Evolutionary conservation across 2,888 invertebrate species (phyloP), one percentile per base, ranked within the genome.

Genomic region (Sphecodes monilicornis): DNA sequence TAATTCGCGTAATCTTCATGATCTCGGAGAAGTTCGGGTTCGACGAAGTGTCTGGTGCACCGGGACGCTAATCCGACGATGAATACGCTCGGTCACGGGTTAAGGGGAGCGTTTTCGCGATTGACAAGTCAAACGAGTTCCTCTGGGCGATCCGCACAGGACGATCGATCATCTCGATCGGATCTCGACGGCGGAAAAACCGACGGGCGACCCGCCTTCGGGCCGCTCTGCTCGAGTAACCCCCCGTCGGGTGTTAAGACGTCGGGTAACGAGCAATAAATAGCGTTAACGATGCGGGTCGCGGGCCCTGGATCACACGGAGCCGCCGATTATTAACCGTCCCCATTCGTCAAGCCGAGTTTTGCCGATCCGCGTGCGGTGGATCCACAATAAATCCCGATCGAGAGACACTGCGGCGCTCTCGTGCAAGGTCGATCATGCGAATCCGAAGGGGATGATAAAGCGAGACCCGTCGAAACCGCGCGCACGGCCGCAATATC

Each of bases 41-140:
- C 72, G 46, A 74, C 50, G 22, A 50, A 73, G 73, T 69, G 83
- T 83, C 72, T 71, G 43, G 13, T 13, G 32, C 16, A 16, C 39
- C 16, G 11, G 81, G 10, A 78, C 86, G 78, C 76, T 86, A 86
- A 86, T 85, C 86, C 86, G 79, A 86, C 82, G 82, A 86, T 86
- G 71, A 82, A 86, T 86, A 78, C 82, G 86, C 66, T 76, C 76
- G 86, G 78, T 76, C 82, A 82, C 78, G 82, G 82, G 78, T 85
- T 81, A 82, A 81, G 76, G 79, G 72, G 79, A 82, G 46, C 78
- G 64, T 57, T 46, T 50, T 68, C 72, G 57, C 86, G 82, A 86
- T 86, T 82, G 86, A 86, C 86, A 82, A 79, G 86, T 82, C 57
- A 86, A 86, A 86, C 86, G 86, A 86, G 86, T 86, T 86, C 54